Percentiles rank a stretch among this genome's conserved stretches.
Evolutionary conservation across 2,888 invertebrate genomes (phyloP).

Genomic region (Dryococelus australis): DNA sequence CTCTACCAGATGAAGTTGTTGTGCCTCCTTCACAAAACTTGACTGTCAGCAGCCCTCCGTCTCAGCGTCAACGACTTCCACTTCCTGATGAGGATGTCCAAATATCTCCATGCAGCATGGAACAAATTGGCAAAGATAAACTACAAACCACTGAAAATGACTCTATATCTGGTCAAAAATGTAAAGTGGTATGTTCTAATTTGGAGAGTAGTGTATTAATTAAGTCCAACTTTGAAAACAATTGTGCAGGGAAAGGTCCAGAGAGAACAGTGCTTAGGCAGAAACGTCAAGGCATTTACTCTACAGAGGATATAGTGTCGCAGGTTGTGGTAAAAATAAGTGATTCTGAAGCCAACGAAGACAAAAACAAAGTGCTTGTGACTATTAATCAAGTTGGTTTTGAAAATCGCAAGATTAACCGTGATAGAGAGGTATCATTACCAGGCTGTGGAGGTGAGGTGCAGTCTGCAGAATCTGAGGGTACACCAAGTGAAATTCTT

Average conservation of each 20-base stretch:
- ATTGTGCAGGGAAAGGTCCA: neutral
- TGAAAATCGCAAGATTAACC: slow-evolving; percentile 51
- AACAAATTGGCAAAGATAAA: neutral
- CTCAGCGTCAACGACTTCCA: neutral
- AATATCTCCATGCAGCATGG: neutral
- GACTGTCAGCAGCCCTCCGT: neutral
- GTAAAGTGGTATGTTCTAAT: neutral
- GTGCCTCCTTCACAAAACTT: neutral
- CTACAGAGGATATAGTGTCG: slow-evolving; percentile 61
- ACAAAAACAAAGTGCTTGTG: slow-evolving; percentile 17
- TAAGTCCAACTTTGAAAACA: neutral
- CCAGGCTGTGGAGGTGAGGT: neutral
- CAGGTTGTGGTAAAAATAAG: slow-evolving; percentile 34
- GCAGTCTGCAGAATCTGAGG: slow-evolving; percentile 31
- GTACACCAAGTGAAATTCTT: slow-evolving; percentile 42
- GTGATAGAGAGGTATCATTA: slow-evolving; percentile 52
- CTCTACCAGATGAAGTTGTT: slow-evolving; percentile 50
- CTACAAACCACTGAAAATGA: neutral
- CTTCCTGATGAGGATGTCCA: neutral
- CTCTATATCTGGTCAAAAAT: neutral
- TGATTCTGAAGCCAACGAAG: slow-evolving; percentile 22
- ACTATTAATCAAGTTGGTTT: neutral
- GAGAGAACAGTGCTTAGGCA: slow-evolving; percentile 43
- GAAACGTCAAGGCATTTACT: slow-evolving; percentile 59
- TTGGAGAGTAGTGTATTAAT: neutral